Evolutionary conservation across 2,113 vertebrate species (phyloP).

Genomic region (Mystacornis crossleyi): DNA sequence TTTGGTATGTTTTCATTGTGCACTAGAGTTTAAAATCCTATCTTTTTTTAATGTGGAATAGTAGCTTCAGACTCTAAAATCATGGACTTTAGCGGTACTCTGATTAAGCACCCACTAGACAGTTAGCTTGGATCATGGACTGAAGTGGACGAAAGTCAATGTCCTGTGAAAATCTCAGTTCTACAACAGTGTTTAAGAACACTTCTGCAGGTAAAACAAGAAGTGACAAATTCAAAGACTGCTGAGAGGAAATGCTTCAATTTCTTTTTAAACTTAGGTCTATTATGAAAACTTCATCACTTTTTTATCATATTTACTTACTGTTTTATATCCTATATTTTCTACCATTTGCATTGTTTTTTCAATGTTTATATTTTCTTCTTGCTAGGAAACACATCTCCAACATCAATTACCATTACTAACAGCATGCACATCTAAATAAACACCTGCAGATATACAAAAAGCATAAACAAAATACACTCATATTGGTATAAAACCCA

Average conservation of each 20-base stretch:
- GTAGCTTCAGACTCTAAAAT: background rate
- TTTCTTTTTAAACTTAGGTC: background rate
- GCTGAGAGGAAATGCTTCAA: background rate
- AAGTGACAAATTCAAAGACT: background rate
- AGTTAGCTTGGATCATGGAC: background rate
- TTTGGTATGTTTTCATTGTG: background rate
- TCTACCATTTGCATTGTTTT: background rate
- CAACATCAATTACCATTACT: background rate
- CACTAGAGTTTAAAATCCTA: background rate
- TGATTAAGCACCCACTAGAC: background rate
- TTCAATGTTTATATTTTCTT: background rate
- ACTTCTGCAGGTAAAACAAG: background rate
- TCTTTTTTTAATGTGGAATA: background rate
- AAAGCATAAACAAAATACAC: slow-evolving; percentile 6
- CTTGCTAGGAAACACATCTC: background rate
- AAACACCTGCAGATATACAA: background rate
- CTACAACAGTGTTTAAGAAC: background rate
- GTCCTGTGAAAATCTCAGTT: background rate
- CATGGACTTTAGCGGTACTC: background rate
- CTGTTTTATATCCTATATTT: background rate
- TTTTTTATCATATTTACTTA: background rate
- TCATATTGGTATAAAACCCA: background rate
- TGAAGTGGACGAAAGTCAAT: background rate
- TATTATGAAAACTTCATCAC: background rate
- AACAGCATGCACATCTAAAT: background rate